phyloP scores from a whole-genome alignment of 2,888 invertebrate species.

The Linnaemya vulpina region DNA sequence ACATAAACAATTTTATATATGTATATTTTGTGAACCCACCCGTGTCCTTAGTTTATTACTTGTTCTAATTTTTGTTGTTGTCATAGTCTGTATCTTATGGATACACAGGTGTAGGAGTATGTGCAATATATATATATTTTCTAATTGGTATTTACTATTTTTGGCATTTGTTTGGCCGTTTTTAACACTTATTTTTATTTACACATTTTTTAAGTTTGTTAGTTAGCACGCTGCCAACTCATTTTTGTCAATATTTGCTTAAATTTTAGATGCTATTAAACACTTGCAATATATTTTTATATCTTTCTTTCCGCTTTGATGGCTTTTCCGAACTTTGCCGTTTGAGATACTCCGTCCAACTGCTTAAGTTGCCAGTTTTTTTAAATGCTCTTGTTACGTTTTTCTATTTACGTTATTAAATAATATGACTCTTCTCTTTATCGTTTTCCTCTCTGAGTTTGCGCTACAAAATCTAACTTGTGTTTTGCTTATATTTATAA shows the following conservation, averaged over 20 bases:
- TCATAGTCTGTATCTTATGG: conserved; percentile 24
- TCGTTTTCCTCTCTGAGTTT: conserved; percentile 42
- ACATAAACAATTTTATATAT: not conserved
- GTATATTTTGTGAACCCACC: conserved; percentile 29
- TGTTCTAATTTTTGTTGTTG: conserved; percentile 52
- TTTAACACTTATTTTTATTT: conserved; percentile 13
- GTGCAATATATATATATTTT: not conserved
- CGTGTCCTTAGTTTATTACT: conserved; percentile 8
- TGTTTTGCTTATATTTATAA: conserved; percentile 23
- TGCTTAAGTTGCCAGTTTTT: conserved; percentile 42
- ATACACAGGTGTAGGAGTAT: conserved; percentile 38
- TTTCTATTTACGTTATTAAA: conserved; percentile 40
- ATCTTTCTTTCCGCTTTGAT: conserved; percentile 38
- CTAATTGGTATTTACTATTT: conserved; percentile 7
- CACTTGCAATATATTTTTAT: conserved; percentile 26
- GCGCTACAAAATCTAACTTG: conserved; percentile 32
- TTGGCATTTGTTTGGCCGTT: conserved; percentile 8
- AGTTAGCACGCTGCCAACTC: conserved; percentile 19
- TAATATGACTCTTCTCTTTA: conserved; percentile 2
- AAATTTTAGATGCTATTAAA: conserved; percentile 10
- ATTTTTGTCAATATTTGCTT: conserved; percentile 20
- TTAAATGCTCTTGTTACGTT: conserved; percentile 45
- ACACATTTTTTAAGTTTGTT: conserved; percentile 16
- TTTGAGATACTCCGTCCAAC: conserved; percentile 65
- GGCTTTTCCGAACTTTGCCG: conserved; percentile 41